Evolutionary conservation across 2,888 invertebrate species (phyloP).

Genomic region (Polylopha cassiicola): DNA sequence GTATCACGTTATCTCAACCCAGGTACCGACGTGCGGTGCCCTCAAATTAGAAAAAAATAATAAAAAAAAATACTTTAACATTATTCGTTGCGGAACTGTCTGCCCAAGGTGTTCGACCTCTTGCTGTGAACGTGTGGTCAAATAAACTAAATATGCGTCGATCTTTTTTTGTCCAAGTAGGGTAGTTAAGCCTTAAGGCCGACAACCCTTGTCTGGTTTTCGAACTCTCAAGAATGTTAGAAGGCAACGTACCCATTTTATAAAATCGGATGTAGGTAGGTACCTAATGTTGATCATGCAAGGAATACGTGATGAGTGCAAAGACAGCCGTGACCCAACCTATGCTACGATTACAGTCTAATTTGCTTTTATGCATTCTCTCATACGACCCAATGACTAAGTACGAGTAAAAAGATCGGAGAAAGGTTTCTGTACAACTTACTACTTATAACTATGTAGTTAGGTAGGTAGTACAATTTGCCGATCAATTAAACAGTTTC

Average conservation of each 20-base stretch:
- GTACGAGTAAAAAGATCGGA: too few species aligned
- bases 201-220: conserved; percentile 37
- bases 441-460: too few species aligned
- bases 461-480: too few species aligned
- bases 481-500: too few species aligned
- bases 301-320: too few species aligned
- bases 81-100: conserved; percentile 45
- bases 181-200: conserved; percentile 32
- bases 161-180: conserved; percentile 31
- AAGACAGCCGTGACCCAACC: too few species aligned
- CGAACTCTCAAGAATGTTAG: conserved; percentile 33
- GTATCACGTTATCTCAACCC: conserved; percentile 47
- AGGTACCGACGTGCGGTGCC: conserved; percentile 41
- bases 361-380: too few species aligned
- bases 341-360: too few species aligned
- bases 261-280: conserved; percentile 1
- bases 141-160: conserved; percentile 22
- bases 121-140: conserved; percentile 32
- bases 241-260: conserved; percentile 13
- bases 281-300: too few species aligned
- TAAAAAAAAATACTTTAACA: conserved; percentile 35
- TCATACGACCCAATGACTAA: too few species aligned
- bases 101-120: conserved; percentile 46
- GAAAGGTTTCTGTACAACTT: too few species aligned
- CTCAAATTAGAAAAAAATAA: conserved; percentile 37